These are phyloP conservation scores for Chamaea fasciata DNA, from an alignment of 2,113 vertebrate genomes.

Conservation along the genomic window DNA sequence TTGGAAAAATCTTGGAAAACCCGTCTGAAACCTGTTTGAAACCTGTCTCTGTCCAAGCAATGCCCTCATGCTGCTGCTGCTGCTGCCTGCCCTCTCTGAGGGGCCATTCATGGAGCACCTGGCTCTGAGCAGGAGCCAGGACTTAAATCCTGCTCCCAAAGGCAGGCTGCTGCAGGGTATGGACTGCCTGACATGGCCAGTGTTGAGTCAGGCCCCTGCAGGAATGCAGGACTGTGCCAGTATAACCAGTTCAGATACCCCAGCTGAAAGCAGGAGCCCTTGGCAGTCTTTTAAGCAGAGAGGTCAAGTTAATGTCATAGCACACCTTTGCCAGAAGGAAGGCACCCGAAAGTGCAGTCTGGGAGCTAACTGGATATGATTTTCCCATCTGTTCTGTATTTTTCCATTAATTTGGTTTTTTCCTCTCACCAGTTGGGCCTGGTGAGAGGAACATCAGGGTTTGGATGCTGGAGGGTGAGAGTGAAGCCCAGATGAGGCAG, in stretches of 20 bases:
- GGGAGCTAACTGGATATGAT: background rate
- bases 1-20: background rate
- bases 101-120: rapidly evolving
- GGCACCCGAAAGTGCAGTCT: background rate
- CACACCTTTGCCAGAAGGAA: background rate
- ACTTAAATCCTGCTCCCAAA: background rate
- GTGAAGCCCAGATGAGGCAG: background rate
- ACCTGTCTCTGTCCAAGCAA: background rate
- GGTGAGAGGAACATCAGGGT: background rate
- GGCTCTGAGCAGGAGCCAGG: background rate
- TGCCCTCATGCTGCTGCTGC: background rate
- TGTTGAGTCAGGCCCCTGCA: background rate
- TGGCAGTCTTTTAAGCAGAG: background rate
- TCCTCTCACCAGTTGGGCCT: background rate
- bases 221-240: background rate
- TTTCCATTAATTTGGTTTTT: constrained; percentile 14
- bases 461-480: background rate
- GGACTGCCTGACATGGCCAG: background rate
- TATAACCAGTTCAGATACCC: background rate
- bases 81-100: background rate
- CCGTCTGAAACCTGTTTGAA: background rate
- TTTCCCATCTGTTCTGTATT: background rate
- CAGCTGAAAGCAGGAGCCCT: background rate
- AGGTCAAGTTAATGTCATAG: constrained; percentile 27
- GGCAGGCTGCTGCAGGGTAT: background rate